phyloP scores from a whole-genome alignment of 2,797 vertebrate species.

The Falco biarmicus region DNA sequence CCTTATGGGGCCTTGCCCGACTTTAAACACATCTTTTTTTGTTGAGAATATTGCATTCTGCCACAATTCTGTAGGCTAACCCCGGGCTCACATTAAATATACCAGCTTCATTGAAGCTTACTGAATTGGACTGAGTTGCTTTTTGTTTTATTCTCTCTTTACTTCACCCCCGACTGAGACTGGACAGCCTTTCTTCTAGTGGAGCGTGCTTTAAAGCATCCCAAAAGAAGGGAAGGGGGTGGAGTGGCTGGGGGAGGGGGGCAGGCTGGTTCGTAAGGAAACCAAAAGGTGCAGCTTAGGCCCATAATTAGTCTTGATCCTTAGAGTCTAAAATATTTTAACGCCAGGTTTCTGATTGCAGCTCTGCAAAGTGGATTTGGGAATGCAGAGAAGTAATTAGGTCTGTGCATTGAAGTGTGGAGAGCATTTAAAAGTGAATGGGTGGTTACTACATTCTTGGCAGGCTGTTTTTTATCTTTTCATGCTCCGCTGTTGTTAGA shows the following conservation, averaged over 20 bases:
- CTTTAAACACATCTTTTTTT: conserved; percentile 89
- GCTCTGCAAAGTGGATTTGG: conserved; percentile 84
- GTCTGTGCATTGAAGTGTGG: conserved; percentile 95
- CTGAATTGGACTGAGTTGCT: conserved; percentile 86
- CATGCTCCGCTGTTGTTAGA: conserved; percentile 91
- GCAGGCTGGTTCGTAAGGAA: conserved; percentile 57
- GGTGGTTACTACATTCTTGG: conserved; percentile 91
- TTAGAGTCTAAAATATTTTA: conserved; percentile 87
- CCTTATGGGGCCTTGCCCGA: conserved; percentile 85
- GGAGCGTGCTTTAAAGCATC: conserved; percentile 85
- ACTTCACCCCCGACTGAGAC: conserved; percentile 84
- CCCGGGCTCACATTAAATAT: conserved; percentile 85
- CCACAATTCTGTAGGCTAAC: conserved; percentile 84
- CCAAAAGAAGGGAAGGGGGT: conserved; percentile 82
- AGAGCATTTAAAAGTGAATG: conserved; percentile 99
- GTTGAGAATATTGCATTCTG: conserved; percentile 85
- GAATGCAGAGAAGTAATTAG: conserved; percentile 96
- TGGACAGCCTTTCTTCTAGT: conserved; percentile 83
- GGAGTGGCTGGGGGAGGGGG: conserved; percentile 60
- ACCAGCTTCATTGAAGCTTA: conserved; percentile 85
- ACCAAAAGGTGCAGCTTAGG: conserved; percentile 83
- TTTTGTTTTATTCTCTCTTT: conserved; percentile 86
- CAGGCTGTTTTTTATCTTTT: conserved; percentile 88
- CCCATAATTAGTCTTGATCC: conserved; percentile 87
- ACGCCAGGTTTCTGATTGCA: conserved; percentile 85